Base-by-base conservation (phyloP, 2,113 vertebrate genomes). In the Seriola quinqueradiata region DNA sequence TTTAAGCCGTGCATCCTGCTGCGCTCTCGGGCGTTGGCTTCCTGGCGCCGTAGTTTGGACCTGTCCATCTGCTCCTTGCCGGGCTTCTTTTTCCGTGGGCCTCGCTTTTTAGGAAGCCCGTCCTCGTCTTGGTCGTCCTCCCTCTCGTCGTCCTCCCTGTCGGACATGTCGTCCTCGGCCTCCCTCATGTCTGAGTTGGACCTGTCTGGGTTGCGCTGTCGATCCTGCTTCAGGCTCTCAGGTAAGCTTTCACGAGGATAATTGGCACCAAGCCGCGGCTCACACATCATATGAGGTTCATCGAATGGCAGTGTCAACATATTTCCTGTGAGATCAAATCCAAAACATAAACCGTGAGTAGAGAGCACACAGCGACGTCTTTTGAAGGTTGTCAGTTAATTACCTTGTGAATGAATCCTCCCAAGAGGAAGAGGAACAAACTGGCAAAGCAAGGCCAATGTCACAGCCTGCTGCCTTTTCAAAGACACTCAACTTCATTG, bases 221-320 rank as follows among this genome's bases (percentile, higher is more conserved):
- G 82, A 52, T 97, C 96, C 42, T 95, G 94, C 76, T 96, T 96
- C 94, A 96, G 96, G 87, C 95, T 96, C 92, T 96, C 96, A 83
- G 97, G 95, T 86, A 97, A 94, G 19, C 91, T 95, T 92, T 97
- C 96, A 90, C 96, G 96, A 86, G 97, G 93, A 95, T 97, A 98
- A 94, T 96, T 97, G 95, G 96, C 96, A 93, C 97, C 97, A 82
- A 98, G 97, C 93, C 97, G 96, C 87, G 97, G 95, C 89, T 99
- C 97, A 89, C 96, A 96, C 97, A 97, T 97, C 95, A 96, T 90
- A 93, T 96, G 97, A 94, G 96, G 95, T 90, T 99, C 98, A 92
- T 99, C 97, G 95, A 97, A 97, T n/a, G 98, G 97, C 95, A 98
- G 95, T 36, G 98, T 99, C 96, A 99, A 93, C 98, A 99, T 99